Conservation (phyloP, 2,888 invertebrate species). For the Philaethria dido region DNA sequence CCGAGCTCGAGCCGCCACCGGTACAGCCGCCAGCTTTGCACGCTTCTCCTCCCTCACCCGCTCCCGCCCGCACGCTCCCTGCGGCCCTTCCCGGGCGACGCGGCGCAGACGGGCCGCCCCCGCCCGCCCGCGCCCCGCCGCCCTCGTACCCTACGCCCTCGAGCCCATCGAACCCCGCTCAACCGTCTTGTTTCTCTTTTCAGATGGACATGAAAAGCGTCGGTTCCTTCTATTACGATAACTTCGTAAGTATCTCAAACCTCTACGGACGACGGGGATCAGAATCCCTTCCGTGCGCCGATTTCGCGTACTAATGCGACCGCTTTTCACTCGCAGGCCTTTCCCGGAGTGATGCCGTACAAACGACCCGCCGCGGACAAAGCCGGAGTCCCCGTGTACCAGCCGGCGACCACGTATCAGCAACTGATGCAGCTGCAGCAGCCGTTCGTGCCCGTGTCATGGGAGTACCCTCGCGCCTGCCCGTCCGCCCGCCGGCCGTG, state of each 20-base stretch:
- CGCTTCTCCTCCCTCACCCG: conserved; percentile 76
- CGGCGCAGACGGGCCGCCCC: conserved; percentile 57
- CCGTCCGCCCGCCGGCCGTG: conserved; percentile 85
- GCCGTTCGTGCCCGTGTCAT: conserved; percentile 99
- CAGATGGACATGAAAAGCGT: conserved; percentile 98
- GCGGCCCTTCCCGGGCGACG: conserved; percentile 58
- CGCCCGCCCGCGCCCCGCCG: conserved; percentile 61
- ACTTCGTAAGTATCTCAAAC: conserved; percentile 92
- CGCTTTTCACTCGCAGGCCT: conserved; percentile 86
- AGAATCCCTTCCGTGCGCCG: conserved; percentile 23
- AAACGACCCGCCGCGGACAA: conserved; percentile 98
- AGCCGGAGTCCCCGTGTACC: conserved; percentile 97
- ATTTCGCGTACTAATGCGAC: conserved; percentile 31
- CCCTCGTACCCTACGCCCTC: conserved; percentile 47
- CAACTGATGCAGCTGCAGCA: conserved; percentile 97
- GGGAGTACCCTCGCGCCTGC: conserved; percentile 96
- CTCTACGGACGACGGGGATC: conserved; percentile 5
- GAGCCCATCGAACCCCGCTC: conserved; percentile 62
- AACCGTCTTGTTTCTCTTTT: conserved; percentile 84
- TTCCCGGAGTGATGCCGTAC: conserved; percentile 97
- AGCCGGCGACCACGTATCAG: conserved; percentile 96
- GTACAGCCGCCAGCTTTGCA: conserved; percentile 91
- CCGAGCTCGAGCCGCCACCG: conserved; percentile 90
- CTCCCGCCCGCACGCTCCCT: conserved; percentile 65
- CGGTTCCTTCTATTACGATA: conserved; percentile 98